A percentile compares a stretch with the other conserved stretches of the same genome.
Conservation (phyloP, 2,797 vertebrate species). For the Ambastaia sidthimunki region DNA sequence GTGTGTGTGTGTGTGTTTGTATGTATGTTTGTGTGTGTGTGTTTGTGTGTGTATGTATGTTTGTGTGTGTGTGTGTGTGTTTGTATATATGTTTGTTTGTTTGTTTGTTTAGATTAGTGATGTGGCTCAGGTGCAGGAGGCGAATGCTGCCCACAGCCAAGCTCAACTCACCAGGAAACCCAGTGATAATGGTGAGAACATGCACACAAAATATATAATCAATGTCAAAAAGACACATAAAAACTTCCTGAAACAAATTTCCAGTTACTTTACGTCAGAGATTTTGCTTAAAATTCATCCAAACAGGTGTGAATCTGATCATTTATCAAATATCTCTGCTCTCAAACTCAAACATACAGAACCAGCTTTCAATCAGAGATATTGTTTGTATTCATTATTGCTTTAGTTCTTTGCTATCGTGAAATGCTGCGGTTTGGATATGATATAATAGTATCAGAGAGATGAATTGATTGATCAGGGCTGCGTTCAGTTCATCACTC, state of each 20-base stretch:
- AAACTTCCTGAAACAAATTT: too few species aligned
- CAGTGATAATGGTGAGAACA: slow-evolving; percentile 88
- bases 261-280: background rate
- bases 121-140: slow-evolving; percentile 91
- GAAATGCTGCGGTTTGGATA: background rate
- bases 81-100: background rate
- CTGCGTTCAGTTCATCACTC: background rate
- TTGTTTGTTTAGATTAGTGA: slow-evolving; percentile 82
- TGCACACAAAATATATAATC: background rate
- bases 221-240: too few species aligned
- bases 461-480: background rate
- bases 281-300: background rate
- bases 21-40: too few species aligned
- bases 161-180: slow-evolving; percentile 83
- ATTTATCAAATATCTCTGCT: background rate
- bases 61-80: too few species aligned
- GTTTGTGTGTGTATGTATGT: too few species aligned
- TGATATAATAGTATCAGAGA: slow-evolving; percentile 7
- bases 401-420: slow-evolving; percentile 4
- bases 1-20: too few species aligned
- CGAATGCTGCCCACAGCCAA: slow-evolving; percentile 79
- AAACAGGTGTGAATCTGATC: background rate
- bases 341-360: background rate
- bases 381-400: background rate
- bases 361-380: background rate